Evolutionary conservation across 2,888 invertebrate genomes (phyloP).

Genomic region (Glyphotaelius pellucidus): DNA sequence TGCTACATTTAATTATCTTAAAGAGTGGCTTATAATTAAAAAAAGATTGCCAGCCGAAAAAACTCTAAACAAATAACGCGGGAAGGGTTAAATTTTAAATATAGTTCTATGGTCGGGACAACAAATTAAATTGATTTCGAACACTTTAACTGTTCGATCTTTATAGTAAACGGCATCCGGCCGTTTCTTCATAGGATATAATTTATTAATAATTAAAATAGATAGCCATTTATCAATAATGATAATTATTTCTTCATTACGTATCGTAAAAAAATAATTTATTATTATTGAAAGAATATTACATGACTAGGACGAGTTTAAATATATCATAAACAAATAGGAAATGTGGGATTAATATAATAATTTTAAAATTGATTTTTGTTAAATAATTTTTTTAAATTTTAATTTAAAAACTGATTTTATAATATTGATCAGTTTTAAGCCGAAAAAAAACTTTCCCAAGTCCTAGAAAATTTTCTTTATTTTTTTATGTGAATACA

Average conservation of each 20-base stretch:
- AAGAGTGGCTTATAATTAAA: slow-evolving; percentile 33
- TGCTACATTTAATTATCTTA: slow-evolving; percentile 29
- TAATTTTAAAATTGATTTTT: too few species aligned
- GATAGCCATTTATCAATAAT: not conserved
- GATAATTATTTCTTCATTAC: slow-evolving; percentile 11
- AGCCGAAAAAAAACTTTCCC: too few species aligned
- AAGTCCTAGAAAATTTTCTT: too few species aligned
- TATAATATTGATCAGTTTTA: too few species aligned
- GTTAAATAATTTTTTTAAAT: too few species aligned
- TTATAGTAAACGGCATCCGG: slow-evolving; percentile 16
- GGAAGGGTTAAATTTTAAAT: slow-evolving; percentile 8
- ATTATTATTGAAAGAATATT: not conserved
- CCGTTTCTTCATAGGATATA: not conserved
- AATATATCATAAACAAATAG: too few species aligned
- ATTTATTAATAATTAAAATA: slow-evolving; percentile 7
- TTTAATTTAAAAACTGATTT: too few species aligned
- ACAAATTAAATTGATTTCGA: slow-evolving; percentile 37
- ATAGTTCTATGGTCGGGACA: slow-evolving; percentile 4
- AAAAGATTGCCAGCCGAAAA: slow-evolving; percentile 27
- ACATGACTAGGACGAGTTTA: not conserved
- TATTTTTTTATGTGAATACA: too few species aligned
- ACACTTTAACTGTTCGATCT: slow-evolving; percentile 19
- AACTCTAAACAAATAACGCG: slow-evolving; percentile 25
- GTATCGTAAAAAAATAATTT: not conserved
- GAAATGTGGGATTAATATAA: too few species aligned